Evolutionary conservation across 2,113 vertebrate genomes (phyloP).

Genomic region (Lates calcarifer): DNA sequence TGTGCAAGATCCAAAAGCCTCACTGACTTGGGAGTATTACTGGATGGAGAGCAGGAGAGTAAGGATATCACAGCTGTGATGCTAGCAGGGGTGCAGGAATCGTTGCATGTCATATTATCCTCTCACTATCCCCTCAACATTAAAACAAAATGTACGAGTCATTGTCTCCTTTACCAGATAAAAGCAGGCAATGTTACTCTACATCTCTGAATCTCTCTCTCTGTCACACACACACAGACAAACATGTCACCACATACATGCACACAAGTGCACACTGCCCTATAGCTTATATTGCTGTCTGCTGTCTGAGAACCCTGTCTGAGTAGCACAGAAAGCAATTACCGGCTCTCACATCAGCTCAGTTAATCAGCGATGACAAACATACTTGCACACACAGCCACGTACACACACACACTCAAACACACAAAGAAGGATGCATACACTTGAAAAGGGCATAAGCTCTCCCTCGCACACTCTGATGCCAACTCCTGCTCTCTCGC

Average conservation of each 20-base stretch:
- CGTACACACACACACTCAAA: slow-evolving; percentile 1
- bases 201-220: slow-evolving; percentile 22
- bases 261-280: slow-evolving; percentile 7
- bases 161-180: slow-evolving; percentile 36
- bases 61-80: slow-evolving; percentile 20
- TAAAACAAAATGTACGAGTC: slow-evolving; percentile 51
- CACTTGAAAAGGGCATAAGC: slow-evolving; percentile 55
- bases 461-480: slow-evolving; percentile 13
- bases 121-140: slow-evolving; percentile 26
- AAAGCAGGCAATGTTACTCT: slow-evolving; percentile 25
- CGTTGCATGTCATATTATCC: slow-evolving; percentile 40
- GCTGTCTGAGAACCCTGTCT: slow-evolving; percentile 46
- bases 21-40: slow-evolving; percentile 30
- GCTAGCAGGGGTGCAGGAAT: slow-evolving; percentile 24
- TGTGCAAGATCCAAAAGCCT: slow-evolving; percentile 48
- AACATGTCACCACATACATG: background rate
- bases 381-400: slow-evolving; percentile 8
- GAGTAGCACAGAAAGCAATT: slow-evolving; percentile 68
- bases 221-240: background rate
- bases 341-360: slow-evolving; percentile 63
- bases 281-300: slow-evolving; percentile 37
- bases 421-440: slow-evolving; percentile 24
- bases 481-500: slow-evolving; percentile 5
- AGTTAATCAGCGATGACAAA: slow-evolving; percentile 58
- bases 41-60: slow-evolving; percentile 17